Evolutionary conservation across 2,797 vertebrate genomes (phyloP), one percentile per base, ranked within the genome.

Genomic region (Kryptolebias ocellatus): DNA sequence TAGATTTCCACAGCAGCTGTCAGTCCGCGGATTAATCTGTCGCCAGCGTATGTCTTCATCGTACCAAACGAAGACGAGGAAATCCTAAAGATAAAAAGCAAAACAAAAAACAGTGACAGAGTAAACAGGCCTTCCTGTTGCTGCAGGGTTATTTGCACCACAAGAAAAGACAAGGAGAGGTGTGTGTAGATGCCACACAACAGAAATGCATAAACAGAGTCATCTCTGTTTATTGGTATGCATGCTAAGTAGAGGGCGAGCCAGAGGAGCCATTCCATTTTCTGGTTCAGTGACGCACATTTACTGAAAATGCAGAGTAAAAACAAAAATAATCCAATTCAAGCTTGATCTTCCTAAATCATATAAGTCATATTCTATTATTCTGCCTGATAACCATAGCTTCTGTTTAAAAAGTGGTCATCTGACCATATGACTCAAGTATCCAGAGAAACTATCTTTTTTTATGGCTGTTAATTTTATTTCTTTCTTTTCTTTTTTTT

Each of bases 1-100:
- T 78, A 31, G 53, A 80, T 79, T 83, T 82, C 66, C 34, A 55
- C 53, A 67, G 66, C 47, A 12, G 51, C 45, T 50, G 78, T 71
- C 42, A 83, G 66, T 1, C 27, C n/a, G 24, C 11, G 44, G 72
- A 86, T 83, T 76, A 18, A 64, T 79, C 66, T 68, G 53, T 59
- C 15, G 10, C 66, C 64, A 77, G 44, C 31, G n/a, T 79, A n/a
- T 76, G 69, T 78, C 50, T 67, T 64, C 54, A 46, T 3, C 37
- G 31, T 74, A 49, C 31, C 58, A 59, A 53, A 28, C 42, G 45
- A 45, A 70, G 60, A 69, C 77, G 57, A 61, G 58, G 71, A 83
- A 79, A 82, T 60, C n/a, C 57, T 8, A 18, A 24, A 63, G 60
- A 83, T 66, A 69, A 59, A 66, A 39, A 9, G 71, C 72, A 46